Percentiles rank a stretch among this genome's conserved stretches.
These are phyloP conservation scores for Amblyteles armatorius DNA, from an alignment of 2,888 invertebrate genomes.

Conservation along the genomic window DNA sequence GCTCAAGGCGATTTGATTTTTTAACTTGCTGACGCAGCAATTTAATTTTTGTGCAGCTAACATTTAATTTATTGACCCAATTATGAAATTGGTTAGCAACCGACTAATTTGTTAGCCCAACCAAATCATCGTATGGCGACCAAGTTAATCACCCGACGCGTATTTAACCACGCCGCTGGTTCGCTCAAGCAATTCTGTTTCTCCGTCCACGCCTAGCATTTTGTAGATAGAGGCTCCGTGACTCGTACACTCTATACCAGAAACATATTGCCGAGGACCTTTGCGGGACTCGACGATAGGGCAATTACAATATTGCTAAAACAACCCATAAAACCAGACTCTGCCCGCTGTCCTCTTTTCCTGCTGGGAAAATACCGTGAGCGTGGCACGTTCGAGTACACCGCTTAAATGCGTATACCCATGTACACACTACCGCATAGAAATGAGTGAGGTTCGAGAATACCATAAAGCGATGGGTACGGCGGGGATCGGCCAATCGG, in stretches of 20 bases:
- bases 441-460: constrained; percentile 58
- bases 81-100: no score
- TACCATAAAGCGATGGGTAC: constrained; percentile 78
- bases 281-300: constrained; percentile 64
- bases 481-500: constrained; percentile 77
- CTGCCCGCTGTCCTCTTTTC: neutral
- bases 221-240: constrained; percentile 21
- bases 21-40: no score
- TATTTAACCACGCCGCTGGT: no score
- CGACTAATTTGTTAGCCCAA: no score
- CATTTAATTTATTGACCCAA: no score
- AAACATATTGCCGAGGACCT: constrained; percentile 26
- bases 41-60: no score
- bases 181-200: neutral
- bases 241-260: constrained; percentile 4
- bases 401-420: neutral
- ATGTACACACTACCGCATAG: constrained; percentile 25
- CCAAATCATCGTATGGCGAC: no score
- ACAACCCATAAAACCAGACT: constrained; percentile 79
- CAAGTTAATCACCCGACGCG: no score
- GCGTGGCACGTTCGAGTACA: neutral
- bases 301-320: constrained; percentile 83
- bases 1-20: no score
- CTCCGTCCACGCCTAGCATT: constrained; percentile 15
- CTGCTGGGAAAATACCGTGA: constrained; percentile 42